A percentile compares a stretch with the other conserved stretches of the same genome.
Conservation (phyloP, 2,888 invertebrate species). For the Thera obeliscata region DNA sequence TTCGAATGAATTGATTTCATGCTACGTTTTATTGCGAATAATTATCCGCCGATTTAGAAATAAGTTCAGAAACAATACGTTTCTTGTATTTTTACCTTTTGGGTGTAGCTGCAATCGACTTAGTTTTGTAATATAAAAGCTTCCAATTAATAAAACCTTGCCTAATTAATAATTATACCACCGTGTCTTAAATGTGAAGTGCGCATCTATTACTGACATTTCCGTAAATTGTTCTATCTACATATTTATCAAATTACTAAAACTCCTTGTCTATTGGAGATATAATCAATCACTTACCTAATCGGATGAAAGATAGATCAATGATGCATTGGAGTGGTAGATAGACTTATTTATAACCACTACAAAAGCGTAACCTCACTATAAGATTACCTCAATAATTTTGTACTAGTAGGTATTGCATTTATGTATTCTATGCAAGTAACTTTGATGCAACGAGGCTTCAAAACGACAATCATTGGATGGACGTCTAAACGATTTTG, state of each 20-base stretch:
- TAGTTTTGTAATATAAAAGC: conserved; percentile 9
- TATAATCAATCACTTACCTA: neutral
- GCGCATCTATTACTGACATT: neutral
- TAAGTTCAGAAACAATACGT: conserved; percentile 41
- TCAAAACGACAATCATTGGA: neutral
- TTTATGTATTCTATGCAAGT: conserved; percentile 40
- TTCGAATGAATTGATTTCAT: conserved; percentile 25
- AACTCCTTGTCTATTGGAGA: too few species aligned
- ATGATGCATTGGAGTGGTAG: too few species aligned
- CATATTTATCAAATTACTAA: too few species aligned
- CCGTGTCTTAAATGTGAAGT: neutral
- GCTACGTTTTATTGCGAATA: conserved; percentile 37
- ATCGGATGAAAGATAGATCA: too few species aligned
- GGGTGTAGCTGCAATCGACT: conserved; percentile 10
- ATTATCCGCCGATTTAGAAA: conserved; percentile 56
- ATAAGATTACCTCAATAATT: conserved; percentile 44
- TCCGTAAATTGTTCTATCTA: neutral
- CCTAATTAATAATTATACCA: conserved; percentile 8
- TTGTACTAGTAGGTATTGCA: conserved; percentile 43
- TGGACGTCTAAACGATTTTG: too few species aligned
- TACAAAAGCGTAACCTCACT: conserved; percentile 18
- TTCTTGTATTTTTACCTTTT: conserved; percentile 16
- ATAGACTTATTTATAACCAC: neutral
- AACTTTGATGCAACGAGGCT: conserved; percentile 6
- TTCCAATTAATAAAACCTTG: conserved; percentile 16